Conservation (phyloP, 2,888 invertebrate species). For the Lissocephala sabroskyi region DNA sequence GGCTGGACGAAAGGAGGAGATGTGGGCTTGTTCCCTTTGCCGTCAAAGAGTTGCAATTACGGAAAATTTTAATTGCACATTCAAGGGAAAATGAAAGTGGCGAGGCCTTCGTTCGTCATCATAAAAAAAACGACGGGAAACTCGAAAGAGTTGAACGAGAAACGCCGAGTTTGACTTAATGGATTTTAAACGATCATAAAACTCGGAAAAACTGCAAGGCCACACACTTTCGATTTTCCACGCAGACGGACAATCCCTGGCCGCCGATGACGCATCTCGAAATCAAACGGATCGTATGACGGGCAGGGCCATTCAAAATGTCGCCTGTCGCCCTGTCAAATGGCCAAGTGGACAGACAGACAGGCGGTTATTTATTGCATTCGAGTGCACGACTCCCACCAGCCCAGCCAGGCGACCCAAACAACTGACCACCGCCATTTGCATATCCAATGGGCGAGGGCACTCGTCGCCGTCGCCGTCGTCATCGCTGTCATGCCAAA, state of each 20-base stretch:
- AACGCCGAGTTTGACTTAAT: conserved; percentile 51
- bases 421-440: conserved; percentile 37
- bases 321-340: too few species aligned
- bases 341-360: too few species aligned
- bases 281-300: conserved; percentile 28
- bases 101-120: conserved; percentile 34
- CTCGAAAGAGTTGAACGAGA: conserved; percentile 21
- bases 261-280: background rate
- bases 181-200: conserved; percentile 47
- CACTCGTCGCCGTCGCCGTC: conserved; percentile 1
- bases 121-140: conserved; percentile 5
- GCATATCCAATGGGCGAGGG: conserved; percentile 35
- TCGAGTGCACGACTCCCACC: conserved; percentile 12
- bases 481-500: conserved; percentile 3
- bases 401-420: background rate
- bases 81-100: conserved; percentile 53
- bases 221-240: background rate
- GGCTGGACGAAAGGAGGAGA: conserved; percentile 12
- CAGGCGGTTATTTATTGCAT: too few species aligned
- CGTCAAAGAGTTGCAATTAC: conserved; percentile 61
- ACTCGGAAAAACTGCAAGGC: conserved; percentile 26
- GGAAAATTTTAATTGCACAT: conserved; percentile 48
- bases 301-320: conserved; percentile 38
- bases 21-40: conserved; percentile 13
- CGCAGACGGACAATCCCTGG: too few species aligned